Conservation (phyloP, 2,888 invertebrate genomes). For the Brachyptera risi region DNA sequence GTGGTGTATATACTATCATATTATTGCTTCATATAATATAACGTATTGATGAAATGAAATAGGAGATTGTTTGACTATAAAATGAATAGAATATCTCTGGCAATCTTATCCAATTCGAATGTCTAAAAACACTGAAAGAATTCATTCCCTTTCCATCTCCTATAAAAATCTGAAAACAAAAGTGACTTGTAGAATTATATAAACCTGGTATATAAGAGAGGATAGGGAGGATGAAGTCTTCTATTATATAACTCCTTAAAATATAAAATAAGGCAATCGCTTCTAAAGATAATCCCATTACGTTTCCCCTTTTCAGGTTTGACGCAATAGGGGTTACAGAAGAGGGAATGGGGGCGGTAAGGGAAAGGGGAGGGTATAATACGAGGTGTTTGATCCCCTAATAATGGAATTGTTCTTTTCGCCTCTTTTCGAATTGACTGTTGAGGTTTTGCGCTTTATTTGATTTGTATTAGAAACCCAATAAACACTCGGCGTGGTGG, state of each 20-base stretch:
- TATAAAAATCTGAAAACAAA: too few species aligned
- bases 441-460: slow-evolving; percentile 22
- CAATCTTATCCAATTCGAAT: too few species aligned
- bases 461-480: slow-evolving; percentile 21
- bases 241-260: background rate
- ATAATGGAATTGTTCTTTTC: slow-evolving; percentile 13
- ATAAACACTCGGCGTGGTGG: background rate
- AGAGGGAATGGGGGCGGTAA: background rate
- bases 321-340: background rate
- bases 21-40: too few species aligned
- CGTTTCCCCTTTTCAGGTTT: background rate
- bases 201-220: too few species aligned
- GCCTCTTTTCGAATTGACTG: background rate
- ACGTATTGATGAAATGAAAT: too few species aligned
- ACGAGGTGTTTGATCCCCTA: slow-evolving; percentile 1
- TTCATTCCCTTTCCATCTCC: too few species aligned
- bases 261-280: slow-evolving; percentile 20
- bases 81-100: too few species aligned
- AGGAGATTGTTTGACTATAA: too few species aligned
- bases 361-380: background rate
- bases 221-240: too few species aligned
- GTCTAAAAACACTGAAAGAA: too few species aligned
- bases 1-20: too few species aligned
- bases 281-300: slow-evolving; percentile 7
- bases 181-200: too few species aligned